phyloP scores from a whole-genome alignment of 53 echinoderm and acorn worm genomes.

The Luidia sarsii region DNA sequence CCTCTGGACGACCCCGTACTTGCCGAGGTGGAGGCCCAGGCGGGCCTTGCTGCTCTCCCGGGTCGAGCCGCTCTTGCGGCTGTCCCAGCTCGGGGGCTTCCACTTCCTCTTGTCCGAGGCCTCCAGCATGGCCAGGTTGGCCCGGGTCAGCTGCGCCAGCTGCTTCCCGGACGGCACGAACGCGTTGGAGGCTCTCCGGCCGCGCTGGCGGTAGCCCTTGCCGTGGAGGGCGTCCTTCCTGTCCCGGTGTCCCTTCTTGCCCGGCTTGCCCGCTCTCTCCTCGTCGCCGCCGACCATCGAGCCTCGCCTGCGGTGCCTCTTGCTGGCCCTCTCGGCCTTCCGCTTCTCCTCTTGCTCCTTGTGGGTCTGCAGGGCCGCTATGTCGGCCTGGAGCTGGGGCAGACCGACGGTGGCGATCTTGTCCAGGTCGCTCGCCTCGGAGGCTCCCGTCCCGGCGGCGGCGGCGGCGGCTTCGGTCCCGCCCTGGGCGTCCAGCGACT shows the following conservation, averaged over 20 bases:
- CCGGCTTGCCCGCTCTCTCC: not conserved
- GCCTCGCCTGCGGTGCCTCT: not conserved
- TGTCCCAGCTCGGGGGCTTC: not conserved
- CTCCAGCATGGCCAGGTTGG: constrained; percentile 63
- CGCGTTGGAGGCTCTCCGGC: constrained; percentile 19
- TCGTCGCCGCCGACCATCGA: constrained; percentile 4
- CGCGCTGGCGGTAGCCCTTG: constrained; percentile 19
- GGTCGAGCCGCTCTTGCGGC: not conserved
- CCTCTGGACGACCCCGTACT: constrained; percentile 6
- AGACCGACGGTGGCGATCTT: constrained; percentile 34
- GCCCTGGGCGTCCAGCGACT: constrained; percentile 50
- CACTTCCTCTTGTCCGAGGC: constrained; percentile 22
- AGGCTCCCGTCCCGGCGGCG: not conserved
- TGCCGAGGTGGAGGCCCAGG: constrained; percentile 13
- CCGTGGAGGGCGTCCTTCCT: constrained; percentile 7
- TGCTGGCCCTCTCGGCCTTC: constrained; percentile 13
- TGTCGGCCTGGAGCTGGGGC: constrained; percentile 77
- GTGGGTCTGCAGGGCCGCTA: constrained; percentile 55
- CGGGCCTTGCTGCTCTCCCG: not conserved
- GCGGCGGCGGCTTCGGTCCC: constrained; percentile 7
- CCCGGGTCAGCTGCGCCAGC: constrained; percentile 55
- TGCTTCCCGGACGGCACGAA: constrained; percentile 9
- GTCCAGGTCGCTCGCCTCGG: constrained; percentile 21
- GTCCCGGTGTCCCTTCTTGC: constrained; percentile 21
- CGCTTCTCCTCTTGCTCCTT: constrained; percentile 52